Evolutionary conservation across 2,797 vertebrate genomes (phyloP).

Genomic region (Brotula barbata): DNA sequence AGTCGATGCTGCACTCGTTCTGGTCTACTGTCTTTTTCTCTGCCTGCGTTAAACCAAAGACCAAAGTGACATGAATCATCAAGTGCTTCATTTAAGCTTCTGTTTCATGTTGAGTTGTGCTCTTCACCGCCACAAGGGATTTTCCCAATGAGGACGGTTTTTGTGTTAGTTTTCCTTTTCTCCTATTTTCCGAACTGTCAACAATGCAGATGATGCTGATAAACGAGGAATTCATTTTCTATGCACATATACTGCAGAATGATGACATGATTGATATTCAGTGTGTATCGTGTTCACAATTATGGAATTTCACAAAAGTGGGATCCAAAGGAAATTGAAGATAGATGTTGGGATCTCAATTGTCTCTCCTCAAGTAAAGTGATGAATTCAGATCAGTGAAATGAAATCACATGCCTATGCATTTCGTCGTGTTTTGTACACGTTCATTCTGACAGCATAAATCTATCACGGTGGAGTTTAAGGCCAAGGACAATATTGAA

Average conservation of each 20-base stretch:
- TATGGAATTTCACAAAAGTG: constrained; percentile 23
- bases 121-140: constrained; percentile 38
- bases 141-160: constrained; percentile 24
- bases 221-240: constrained; percentile 28
- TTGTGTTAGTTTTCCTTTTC: constrained; percentile 45
- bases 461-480: constrained; percentile 64
- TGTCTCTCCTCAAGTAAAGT: constrained; percentile 20
- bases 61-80: background rate
- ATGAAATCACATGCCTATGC: constrained; percentile 20
- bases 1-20: background rate
- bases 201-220: constrained; percentile 29
- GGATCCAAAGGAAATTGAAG: constrained; percentile 23
- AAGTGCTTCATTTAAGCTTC: constrained; percentile 28
- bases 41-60: too few relatives aligned
- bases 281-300: constrained; percentile 1
- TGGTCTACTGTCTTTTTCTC: too few relatives aligned
- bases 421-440: constrained; percentile 37
- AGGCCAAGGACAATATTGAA: constrained; percentile 74
- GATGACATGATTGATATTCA: constrained; percentile 38
- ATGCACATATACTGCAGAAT: background rate
- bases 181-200: constrained; percentile 40
- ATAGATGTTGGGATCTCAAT: constrained; percentile 30
- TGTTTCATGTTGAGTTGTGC: constrained; percentile 35
- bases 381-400: constrained; percentile 47
- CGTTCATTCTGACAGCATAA: constrained; percentile 46